These are phyloP conservation scores for Procavia capensis DNA, from an alignment of 2,113 vertebrate genomes.

Conservation along the genomic window DNA sequence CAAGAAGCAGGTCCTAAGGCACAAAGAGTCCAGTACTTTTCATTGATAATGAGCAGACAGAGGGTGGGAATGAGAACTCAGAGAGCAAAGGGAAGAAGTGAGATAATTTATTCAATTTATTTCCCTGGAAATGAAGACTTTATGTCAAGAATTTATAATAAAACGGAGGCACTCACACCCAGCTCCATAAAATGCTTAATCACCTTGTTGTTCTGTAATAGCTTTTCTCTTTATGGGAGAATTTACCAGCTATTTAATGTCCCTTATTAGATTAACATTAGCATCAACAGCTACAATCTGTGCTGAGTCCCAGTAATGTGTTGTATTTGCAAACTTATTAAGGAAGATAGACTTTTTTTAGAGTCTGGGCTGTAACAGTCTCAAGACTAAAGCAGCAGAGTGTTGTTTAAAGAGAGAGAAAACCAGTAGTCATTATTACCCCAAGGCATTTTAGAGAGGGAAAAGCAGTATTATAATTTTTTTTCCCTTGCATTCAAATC, in stretches of 20 bases:
- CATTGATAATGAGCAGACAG: neutral
- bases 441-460: no score
- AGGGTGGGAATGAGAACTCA: neutral
- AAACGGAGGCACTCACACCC: slow-evolving; percentile 23
- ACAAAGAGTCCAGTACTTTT: neutral
- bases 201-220: slow-evolving; percentile 4
- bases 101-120: slow-evolving; percentile 29
- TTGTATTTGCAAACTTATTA: slow-evolving; percentile 52
- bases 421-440: no score
- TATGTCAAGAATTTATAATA: slow-evolving; percentile 60
- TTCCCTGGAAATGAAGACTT: slow-evolving; percentile 66
- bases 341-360: slow-evolving; percentile 39
- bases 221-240: slow-evolving; percentile 44
- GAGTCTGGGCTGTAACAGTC: neutral
- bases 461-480: neutral
- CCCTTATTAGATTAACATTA: slow-evolving; percentile 58
- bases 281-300: slow-evolving; percentile 17
- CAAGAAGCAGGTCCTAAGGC: neutral
- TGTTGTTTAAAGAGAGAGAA: neutral
- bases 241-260: slow-evolving; percentile 54
- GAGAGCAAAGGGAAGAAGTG: neutral
- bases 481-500: neutral
- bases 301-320: neutral
- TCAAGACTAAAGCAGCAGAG: neutral
- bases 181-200: slow-evolving; percentile 46